Base-by-base conservation (phyloP, 2,113 vertebrate species). In the Bubo blakistoni region DNA sequence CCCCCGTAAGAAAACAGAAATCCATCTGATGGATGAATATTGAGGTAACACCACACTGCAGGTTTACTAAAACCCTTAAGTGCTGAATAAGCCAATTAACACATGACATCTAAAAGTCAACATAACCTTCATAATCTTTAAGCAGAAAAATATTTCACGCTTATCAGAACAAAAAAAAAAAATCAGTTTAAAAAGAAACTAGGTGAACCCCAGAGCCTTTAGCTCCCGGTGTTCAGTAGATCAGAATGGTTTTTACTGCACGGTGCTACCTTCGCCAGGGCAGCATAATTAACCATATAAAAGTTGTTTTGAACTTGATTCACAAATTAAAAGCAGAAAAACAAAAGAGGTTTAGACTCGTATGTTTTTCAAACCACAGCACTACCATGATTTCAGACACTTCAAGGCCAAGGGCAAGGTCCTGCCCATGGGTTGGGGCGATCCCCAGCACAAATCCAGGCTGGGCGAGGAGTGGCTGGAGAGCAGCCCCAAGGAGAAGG, bases 1-100 rank as follows among this genome's bases (percentile, higher is more conserved):
- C 17, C 38, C 29, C 24, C n/a, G 16, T 0, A n/a, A 29, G 19
- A n/a, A 14, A 34, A 7, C 1, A 49, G 8, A 57, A 72, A 49
- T 9, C 49, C 24, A 7, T 9, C 32, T 2, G 8, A 36, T 3
- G 10, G 7, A 3, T 2, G 9, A 36, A 52, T 15, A 27, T 4
- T 19, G 57, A 40, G 58, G 5, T 36, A 32, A 63, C 10, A 4
- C 19, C 11, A 0, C 18, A 3, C 22, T 6, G 34, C 19, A 15
- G 54, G 25, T 25, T 59, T 22, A 30, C 16, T n/a, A 20, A 51
- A 72, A 42, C 27, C 42, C 12, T 0, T 7, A 36, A 46, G 19
- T 11, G 30, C 30, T 21, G 7, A 49, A 30, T 12, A 36, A 58
- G 9, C 12, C 3, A 10, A 66, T 54, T 24, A 40, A 16, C 27